A percentile compares a stretch with the other conserved stretches of the same genome.
phyloP scores from a whole-genome alignment of 2,113 vertebrate genomes.

The Psittacula cyanocephala region DNA sequence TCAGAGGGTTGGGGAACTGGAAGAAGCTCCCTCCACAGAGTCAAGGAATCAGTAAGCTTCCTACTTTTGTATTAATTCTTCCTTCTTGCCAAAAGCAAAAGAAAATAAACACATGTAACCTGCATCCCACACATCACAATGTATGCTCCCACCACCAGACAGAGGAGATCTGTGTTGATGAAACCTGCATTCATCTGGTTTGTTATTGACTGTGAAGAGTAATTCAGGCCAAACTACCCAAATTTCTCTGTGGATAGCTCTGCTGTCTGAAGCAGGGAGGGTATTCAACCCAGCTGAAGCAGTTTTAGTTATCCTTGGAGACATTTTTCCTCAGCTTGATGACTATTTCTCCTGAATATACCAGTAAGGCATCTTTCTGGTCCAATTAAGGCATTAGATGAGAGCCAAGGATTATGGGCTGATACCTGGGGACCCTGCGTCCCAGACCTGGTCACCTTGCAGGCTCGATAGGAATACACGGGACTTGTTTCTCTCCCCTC shows the following conservation, averaged over 20 bases:
- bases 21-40: neutral
- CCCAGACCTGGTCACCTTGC: neutral
- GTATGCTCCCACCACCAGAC: neutral
- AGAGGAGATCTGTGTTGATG: rapidly evolving
- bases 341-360: neutral
- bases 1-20: neutral
- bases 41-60: neutral
- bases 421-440: too few species aligned
- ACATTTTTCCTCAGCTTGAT: neutral
- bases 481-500: neutral
- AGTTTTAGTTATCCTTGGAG: neutral
- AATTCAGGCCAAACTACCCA: neutral
- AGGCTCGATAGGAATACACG: neutral
- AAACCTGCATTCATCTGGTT: neutral
- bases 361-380: neutral
- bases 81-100: neutral
- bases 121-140: rapidly evolving
- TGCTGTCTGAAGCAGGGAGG: neutral
- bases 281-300: neutral
- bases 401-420: neutral
- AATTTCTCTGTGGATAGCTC: neutral
- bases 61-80: neutral
- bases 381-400: neutral
- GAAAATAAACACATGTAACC: neutral
- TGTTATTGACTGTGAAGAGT: neutral